A percentile compares a stretch with the other conserved stretches of the same genome.
These are phyloP conservation scores for Limnephilus auricula DNA, from an alignment of 2,888 invertebrate genomes.

Conservation along the genomic window DNA sequence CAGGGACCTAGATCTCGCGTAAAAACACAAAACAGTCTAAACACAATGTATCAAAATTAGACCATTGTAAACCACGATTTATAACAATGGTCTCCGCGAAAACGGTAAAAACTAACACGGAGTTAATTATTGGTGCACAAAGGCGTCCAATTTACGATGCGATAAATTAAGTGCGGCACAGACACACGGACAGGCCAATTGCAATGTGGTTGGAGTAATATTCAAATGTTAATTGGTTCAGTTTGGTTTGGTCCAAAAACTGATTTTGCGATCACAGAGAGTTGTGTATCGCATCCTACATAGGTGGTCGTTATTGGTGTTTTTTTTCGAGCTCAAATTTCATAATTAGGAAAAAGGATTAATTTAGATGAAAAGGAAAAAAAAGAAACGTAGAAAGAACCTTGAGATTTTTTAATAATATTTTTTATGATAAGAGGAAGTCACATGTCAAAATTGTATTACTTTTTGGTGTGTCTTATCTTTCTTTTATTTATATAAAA, in stretches of 20 bases:
- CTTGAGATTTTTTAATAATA: neutral
- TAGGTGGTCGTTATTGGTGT: neutral
- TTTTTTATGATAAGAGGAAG: no score
- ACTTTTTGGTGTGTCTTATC: no score
- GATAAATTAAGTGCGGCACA: neutral
- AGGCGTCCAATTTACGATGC: conserved; percentile 2
- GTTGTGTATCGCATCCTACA: neutral
- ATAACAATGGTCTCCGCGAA: neutral
- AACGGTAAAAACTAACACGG: neutral
- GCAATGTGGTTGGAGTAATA: conserved; percentile 16
- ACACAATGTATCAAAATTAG: neutral
- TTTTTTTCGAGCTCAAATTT: neutral
- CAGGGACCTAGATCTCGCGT: neutral
- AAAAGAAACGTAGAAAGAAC: neutral
- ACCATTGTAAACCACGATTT: neutral
- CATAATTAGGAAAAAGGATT: neutral
- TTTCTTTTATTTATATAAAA: no score
- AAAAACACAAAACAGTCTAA: neutral
- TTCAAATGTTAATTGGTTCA: conserved; percentile 38
- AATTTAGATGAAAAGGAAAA: neutral
- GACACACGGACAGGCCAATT: conserved; percentile 19
- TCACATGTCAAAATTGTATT: no score
- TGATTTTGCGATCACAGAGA: neutral
- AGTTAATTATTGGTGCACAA: neutral
- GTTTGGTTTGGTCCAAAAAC: conserved; percentile 2